A percentile compares a stretch with the other conserved stretches of the same genome.
These are phyloP conservation scores for Brachionus manjavacas DNA, from an alignment of 1,140 invertebrate species.

Conservation along the genomic window DNA sequence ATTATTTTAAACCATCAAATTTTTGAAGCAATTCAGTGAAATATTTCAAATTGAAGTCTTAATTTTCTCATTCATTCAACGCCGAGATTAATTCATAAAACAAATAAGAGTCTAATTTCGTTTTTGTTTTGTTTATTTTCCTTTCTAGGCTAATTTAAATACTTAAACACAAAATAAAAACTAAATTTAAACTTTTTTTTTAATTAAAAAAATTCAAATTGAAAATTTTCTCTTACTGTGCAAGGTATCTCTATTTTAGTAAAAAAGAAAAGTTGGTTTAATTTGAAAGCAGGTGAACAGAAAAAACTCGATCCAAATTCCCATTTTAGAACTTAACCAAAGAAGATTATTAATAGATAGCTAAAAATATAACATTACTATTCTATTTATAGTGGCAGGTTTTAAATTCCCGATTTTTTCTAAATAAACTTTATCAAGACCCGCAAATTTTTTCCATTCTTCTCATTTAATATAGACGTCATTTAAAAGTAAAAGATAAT, in stretches of 20 bases:
- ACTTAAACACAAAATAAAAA: slow-evolving; percentile 6
- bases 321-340: not conserved
- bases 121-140: slow-evolving; percentile 20
- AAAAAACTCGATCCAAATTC: not conserved
- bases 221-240: not conserved
- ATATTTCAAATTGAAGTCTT: not conserved
- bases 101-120: slow-evolving; percentile 17
- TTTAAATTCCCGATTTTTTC: not conserved
- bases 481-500: not conserved
- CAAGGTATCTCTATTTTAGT: not conserved
- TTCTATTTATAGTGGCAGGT: not conserved
- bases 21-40: not conserved
- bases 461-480: not conserved
- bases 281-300: not conserved
- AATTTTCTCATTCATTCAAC: not conserved
- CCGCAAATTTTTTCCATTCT: not conserved
- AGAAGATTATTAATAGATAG: not conserved
- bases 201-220: slow-evolving; percentile 6
- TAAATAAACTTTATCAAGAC: not conserved
- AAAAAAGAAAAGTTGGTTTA: not conserved
- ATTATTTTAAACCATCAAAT: not conserved
- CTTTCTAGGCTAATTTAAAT: slow-evolving; percentile 11
- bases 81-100: slow-evolving; percentile 5
- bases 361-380: not conserved
- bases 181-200: not conserved